Evolutionary conservation across 2,113 vertebrate species (phyloP), one percentile per base, ranked within the genome.

Genomic region (Pluvianellus socialis): DNA sequence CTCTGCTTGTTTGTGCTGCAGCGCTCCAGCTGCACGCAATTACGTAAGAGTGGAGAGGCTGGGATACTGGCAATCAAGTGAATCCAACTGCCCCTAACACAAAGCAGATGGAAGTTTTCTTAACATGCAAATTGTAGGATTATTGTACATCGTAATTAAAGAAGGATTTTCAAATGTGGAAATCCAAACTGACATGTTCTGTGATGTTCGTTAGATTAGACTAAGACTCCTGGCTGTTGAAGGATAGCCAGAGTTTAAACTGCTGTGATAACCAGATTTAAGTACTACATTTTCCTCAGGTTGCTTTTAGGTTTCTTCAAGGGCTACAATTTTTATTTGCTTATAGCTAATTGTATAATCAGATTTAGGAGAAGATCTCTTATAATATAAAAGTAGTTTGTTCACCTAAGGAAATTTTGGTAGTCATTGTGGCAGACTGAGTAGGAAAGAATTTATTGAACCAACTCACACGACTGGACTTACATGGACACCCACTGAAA

Each of bases 21-120:
- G 40, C 56, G 84, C 95, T 94, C 97, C 97, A 94, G 96, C 98
- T 97, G 97, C 92, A 92, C 59, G 53, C 72, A 97, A 88, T 97
- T 98, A 98, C 72, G 30, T 97, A 95, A 95, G 88, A 82, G 52
- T n/a, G 3, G 33, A 88, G 93, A 75, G 79, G 90, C 87, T 90
- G 83, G 92, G 83, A 94, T 88, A 62, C 91, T 97, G 85, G 82
- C 94, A 97, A 59, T 97, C 97, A 94, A 97, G 90, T 93, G 92
- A 95, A 95, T 97, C 97, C 97, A 95, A 93, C 91, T 92, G 92
- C 75, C 72, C 56, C 88, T 98, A 94, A 98, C 89, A 93, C 75
- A 97, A 93, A 98, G 75, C 98, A 98, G 97, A 98, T 97, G 98
- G 93, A 61, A 79, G 21, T 17, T 96, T 95, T 94, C 91, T 96